Base-by-base conservation (phyloP, 2,113 vertebrate genomes). In the Suricata suricatta region DNA sequence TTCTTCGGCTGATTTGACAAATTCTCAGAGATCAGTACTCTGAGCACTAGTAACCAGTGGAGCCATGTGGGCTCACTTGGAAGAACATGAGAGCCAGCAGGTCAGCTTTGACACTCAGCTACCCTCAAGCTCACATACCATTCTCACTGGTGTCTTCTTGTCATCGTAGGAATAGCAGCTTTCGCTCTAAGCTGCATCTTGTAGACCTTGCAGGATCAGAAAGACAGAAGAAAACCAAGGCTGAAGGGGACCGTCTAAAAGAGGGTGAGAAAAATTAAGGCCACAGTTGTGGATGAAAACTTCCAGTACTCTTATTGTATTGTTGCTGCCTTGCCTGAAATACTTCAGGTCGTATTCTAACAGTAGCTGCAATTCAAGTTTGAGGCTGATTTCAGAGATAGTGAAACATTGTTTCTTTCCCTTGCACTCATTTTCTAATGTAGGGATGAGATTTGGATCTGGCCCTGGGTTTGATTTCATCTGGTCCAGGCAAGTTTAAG, bases 151-250 rank as follows among this genome's bases (percentile, higher is more conserved):
- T 27, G 29, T 91, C 85, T 76, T 96, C 35, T 88, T 96, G 5
- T 97, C 88, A 77, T 76, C 16, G 4, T 13, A 99, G 99, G 97
- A 98, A 97, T 64, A 97, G 76, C 96, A 98, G 98, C 84, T 99
- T 99, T 95, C 99, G 99, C 91, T 99, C 99, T 54, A 99, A 99
- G 97, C 97, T 99, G 0, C 99, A 99, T 96, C 99, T 99, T 44
- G 99, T 99, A 93, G 99, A 99, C 97, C 98, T 99, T 19, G 99
- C 99, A 93, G 99, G 99, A 80, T 99, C 99, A 2, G 99, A 99
- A 97, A 99, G 99, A 88, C 99, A 99, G 92, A 99, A 99, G 98
- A 99, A 99, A 98, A 99, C 99, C 11, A 99, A 99, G 96, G 99
- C 99, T 23, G 99, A 99, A 98, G 99, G 99, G 72, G 99, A 99